These are phyloP conservation scores for Drosophila maculinotata DNA, from an alignment of 2,888 invertebrate species.

Conservation along the genomic window DNA sequence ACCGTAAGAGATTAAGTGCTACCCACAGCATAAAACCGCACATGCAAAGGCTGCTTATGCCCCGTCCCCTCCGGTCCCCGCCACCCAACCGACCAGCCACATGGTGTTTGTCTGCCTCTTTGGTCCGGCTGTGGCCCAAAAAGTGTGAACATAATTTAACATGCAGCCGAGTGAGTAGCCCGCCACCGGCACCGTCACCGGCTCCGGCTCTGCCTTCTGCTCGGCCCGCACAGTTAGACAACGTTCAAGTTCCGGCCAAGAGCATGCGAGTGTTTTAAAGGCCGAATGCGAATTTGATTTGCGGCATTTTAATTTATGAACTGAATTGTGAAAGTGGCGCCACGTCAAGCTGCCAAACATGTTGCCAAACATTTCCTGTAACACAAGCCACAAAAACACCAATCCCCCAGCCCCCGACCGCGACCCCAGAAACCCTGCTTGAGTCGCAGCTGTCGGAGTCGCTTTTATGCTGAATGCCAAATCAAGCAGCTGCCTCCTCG, in stretches of 20 bases:
- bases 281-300: constrained; percentile 81
- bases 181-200: no score
- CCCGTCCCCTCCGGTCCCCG: neutral
- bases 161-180: constrained; percentile 65
- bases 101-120: constrained; percentile 31
- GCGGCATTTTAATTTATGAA: constrained; percentile 82
- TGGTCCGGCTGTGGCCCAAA: constrained; percentile 66
- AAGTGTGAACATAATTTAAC: constrained; percentile 82
- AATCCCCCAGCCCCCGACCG: constrained; percentile 14
- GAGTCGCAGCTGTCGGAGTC: constrained; percentile 66
- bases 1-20: constrained; percentile 78
- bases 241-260: constrained; percentile 36
- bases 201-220: no score
- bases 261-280: constrained; percentile 50
- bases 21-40: constrained; percentile 77
- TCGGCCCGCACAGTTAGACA: constrained; percentile 53
- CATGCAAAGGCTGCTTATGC: constrained; percentile 56
- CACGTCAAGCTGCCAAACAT: constrained; percentile 66
- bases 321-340: constrained; percentile 58
- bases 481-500: constrained; percentile 68
- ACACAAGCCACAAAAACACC: constrained; percentile 22
- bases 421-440: no score
- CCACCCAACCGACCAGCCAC: constrained; percentile 32
- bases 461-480: constrained; percentile 71
- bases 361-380: constrained; percentile 68